Base-by-base conservation (phyloP, 2,888 invertebrate species). In the Agrotis segetum region DNA sequence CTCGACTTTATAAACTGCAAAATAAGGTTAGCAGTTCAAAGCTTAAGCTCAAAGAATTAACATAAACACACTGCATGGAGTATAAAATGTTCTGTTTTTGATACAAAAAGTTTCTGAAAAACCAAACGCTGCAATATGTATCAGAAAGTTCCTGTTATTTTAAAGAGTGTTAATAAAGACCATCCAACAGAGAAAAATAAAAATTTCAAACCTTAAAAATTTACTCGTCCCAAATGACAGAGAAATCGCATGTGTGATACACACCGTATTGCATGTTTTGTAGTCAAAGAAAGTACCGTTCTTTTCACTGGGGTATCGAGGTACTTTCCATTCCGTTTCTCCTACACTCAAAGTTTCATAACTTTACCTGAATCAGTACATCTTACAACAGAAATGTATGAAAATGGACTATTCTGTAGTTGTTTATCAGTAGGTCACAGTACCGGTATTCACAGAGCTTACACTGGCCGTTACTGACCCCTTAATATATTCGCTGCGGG, bases 1-100 rank as follows among this genome's bases (percentile, higher is more conserved):
- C 63, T 69, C 71, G 40, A 60, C 53, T 71, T 71, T 76, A 67
- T 76, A 80, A 80, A 79, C 66, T 80, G 71, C 59, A 64, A 68
- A 68, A 63, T 71, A 75, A 76, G 76, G 79, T 79, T 75, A 71
- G 44, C 67, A 75, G 80, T 71, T 76, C 63, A 79, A 80, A 76
- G 76, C 68, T 79, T 58, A 71, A 79, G 67, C 71, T 80, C 52
- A 65, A 75, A 75, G 63, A 71, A 79, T 79, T 79, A 79, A 71
- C 76, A 80, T 71, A 80, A 76, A 60, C 56, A 71, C 66, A 64
- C 34, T 71, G 53, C 53, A 62, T 64, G 58, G 59, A 61, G 53
- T 69, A 63, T 60, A 68, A 62, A 79, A 76, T 60, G 62, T 79
- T 68, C 67, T 63, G 19, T 71, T 52, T 59, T 52, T 47, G 14